Evolutionary conservation across 2,888 invertebrate species (phyloP).

Genomic region (Calameuta pallipes): DNA sequence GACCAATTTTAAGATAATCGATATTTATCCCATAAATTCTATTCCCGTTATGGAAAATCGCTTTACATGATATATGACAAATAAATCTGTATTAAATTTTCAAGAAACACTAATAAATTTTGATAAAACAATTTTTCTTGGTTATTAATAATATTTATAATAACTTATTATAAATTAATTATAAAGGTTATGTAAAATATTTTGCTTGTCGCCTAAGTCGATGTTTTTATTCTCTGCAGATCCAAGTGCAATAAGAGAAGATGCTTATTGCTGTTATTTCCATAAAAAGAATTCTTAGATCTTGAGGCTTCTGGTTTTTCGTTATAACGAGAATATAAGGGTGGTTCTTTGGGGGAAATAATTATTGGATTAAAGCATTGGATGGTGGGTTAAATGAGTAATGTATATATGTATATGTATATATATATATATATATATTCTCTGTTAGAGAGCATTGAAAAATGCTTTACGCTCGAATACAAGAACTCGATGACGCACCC

Average conservation of each 20-base stretch:
- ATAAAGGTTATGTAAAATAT: no score
- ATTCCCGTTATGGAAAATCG: background rate
- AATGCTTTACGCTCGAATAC: background rate
- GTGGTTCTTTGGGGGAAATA: background rate
- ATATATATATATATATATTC: background rate
- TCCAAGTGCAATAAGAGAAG: no score
- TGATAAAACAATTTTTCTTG: background rate
- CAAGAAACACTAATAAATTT: background rate
- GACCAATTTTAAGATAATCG: background rate
- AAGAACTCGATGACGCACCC: background rate
- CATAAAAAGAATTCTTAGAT: background rate
- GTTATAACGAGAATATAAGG: background rate
- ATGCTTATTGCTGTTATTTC: no score
- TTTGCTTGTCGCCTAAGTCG: no score
- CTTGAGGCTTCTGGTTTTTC: background rate
- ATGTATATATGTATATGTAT: background rate
- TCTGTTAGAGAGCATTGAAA: background rate
- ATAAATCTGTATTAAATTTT: background rate
- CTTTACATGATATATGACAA: background rate
- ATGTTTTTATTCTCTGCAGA: no score
- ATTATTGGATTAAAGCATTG: background rate
- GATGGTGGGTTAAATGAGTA: background rate
- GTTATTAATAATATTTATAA: no score
- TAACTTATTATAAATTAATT: no score
- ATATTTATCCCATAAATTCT: background rate